Base-by-base conservation (phyloP, 2,888 invertebrate species). In the Ochropleura plecta region DNA sequence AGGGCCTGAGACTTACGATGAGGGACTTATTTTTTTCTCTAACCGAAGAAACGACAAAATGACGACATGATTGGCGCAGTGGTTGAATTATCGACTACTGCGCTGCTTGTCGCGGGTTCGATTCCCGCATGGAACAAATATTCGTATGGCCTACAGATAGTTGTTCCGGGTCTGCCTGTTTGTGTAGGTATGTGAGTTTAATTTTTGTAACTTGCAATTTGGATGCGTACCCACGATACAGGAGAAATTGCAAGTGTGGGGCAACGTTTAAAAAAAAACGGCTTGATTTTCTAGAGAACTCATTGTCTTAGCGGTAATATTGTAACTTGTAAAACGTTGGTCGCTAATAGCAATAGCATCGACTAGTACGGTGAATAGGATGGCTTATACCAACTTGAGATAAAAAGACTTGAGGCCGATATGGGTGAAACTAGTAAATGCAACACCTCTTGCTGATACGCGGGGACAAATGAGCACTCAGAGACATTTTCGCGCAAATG, bases 1-100 rank as follows among this genome's bases (percentile, higher is more conserved):
- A 63, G 62, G 70, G 64, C 70, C 67, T 49, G 7, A 20, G 30
- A 59, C 59, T 75, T 70, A 49, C 40, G 59, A 60, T 48, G 46
- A 42, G 64, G 48, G 55, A 68, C 62, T 68, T 55, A 53, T 42
- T 66, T 55, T 78, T 65, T 53, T 49, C 60, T 3, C 3, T 55
- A 42, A 55, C 67, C 12, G 42, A 53, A 65, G n/a, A 53, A 71
- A 77, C 30, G 30, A 30, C 30, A 30, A 2, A 1, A 30, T 30
- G 30, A 30, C 30, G 30, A 30, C 30, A 30, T 30, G 30, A 3
- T 30, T 30, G 30, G 30, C 30, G 30, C 30, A 30, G 30, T 30
- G 30, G 30, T 30, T 30, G 30, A 30, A 3, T 30, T 30, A 30
- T 30, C 30, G 30, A 30, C 30, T 30, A 30, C 30, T 30, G 30